Conservation (phyloP, 1,140 invertebrate species). For the Alviniconcha marisindica region DNA sequence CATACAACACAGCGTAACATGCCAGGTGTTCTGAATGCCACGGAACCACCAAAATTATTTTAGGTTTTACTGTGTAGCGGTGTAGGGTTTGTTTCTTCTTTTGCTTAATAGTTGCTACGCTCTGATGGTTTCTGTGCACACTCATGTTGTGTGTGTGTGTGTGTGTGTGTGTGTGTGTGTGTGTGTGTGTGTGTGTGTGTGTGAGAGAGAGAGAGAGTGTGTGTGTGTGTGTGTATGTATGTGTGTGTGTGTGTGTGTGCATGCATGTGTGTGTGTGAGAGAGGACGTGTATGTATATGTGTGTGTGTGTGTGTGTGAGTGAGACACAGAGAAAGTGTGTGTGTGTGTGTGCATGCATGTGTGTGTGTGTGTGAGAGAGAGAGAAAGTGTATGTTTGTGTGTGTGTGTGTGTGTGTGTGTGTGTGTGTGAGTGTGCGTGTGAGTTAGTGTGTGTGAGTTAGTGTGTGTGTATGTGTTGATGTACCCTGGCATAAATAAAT, state of each 20-base stretch:
- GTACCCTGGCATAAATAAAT: background rate
- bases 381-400: background rate
- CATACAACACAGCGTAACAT: too few species aligned
- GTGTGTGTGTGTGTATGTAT: conserved; percentile 17
- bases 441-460: background rate
- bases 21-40: too few species aligned
- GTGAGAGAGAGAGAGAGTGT: background rate
- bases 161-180: too few species aligned
- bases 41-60: too few species aligned
- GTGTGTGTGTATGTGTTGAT: background rate
- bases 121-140: too few species aligned
- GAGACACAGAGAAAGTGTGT: background rate
- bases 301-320: conserved; percentile 16
- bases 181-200: conserved; percentile 9
- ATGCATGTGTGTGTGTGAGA: background rate
- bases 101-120: too few species aligned
- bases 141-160: too few species aligned
- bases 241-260: background rate
- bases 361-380: background rate
- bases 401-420: background rate
- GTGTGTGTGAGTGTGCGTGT: background rate
- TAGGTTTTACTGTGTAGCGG: too few species aligned
- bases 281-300: background rate
- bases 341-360: background rate
- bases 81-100: too few species aligned